phyloP scores from a whole-genome alignment of 2,113 vertebrate species.

The Corydoras maculifer region DNA sequence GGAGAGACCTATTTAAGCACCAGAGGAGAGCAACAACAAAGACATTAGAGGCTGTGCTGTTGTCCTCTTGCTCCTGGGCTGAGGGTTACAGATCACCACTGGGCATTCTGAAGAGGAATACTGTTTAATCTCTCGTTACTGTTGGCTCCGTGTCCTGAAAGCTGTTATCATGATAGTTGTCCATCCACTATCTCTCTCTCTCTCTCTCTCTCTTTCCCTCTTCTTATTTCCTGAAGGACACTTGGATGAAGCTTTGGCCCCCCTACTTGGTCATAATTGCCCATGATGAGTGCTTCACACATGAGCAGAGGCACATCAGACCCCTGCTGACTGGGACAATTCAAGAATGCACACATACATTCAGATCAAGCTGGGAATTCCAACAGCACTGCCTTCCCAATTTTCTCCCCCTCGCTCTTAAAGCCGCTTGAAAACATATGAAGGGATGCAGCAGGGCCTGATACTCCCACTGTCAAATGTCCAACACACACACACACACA shows the following conservation, averaged over 20 bases:
- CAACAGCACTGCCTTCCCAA: slow-evolving; percentile 12
- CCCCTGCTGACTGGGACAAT: slow-evolving; percentile 52
- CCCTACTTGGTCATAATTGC: slow-evolving; percentile 66
- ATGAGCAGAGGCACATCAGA: slow-evolving; percentile 68
- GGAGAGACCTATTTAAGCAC: slow-evolving; percentile 43
- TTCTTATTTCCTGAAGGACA: slow-evolving; percentile 44
- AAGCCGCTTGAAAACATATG: slow-evolving; percentile 26
- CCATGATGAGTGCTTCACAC: slow-evolving; percentile 71
- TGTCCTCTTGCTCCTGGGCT: slow-evolving; percentile 9
- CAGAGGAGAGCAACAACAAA: slow-evolving; percentile 30
- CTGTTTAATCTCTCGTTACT: background rate
- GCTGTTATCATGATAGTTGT: background rate
- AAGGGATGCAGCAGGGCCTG: slow-evolving; percentile 10
- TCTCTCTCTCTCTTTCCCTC: slow-evolving; percentile 10
- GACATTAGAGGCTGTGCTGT: slow-evolving; percentile 4
- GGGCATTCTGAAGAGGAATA: background rate
- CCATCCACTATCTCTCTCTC: slow-evolving; percentile 4
- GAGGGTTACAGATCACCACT: background rate
- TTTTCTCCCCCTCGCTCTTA: slow-evolving; percentile 33
- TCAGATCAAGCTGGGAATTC: slow-evolving; percentile 13
- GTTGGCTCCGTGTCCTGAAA: background rate
- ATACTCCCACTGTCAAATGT: background rate
- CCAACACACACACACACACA: slow-evolving; percentile 16
- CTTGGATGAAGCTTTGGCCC: slow-evolving; percentile 44
- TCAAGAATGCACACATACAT: slow-evolving; percentile 34